These are phyloP conservation scores for Brachyptera putata DNA, from an alignment of 2,888 invertebrate genomes.

Conservation along the genomic window DNA sequence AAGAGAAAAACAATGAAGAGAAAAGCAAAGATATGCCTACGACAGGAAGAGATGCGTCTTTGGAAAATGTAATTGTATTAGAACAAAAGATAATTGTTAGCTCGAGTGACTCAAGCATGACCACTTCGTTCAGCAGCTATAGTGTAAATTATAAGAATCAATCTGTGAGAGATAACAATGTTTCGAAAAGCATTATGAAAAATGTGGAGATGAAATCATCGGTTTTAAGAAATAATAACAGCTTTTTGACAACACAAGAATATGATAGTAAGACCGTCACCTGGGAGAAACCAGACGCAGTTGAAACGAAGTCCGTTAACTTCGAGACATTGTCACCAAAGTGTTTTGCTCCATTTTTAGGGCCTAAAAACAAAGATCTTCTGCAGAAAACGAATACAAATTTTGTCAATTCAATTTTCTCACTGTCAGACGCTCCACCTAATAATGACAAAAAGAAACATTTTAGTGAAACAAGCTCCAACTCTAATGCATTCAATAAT, in stretches of 20 bases:
- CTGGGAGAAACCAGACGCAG: not conserved
- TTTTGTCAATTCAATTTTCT: slow-evolving; percentile 5
- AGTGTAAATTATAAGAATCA: not conserved
- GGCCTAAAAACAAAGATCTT: not conserved
- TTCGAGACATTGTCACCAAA: too few species aligned
- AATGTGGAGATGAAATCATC: too few species aligned
- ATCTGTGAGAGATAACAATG: not conserved
- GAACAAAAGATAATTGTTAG: not conserved
- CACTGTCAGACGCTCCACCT: not conserved
- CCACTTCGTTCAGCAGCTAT: not conserved
- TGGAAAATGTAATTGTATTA: not conserved
- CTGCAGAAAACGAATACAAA: not conserved
- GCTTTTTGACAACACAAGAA: too few species aligned
- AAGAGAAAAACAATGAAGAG: not conserved
- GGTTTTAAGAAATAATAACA: not conserved
- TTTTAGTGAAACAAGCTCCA: not conserved
- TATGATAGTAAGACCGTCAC: too few species aligned
- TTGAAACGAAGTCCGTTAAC: not conserved
- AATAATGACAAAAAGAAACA: not conserved
- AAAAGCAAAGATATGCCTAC: too few species aligned
- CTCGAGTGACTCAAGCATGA: not conserved
- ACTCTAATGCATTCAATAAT: not conserved
- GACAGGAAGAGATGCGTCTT: not conserved
- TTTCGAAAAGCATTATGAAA: not conserved
- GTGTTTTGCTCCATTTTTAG: not conserved